Base-by-base conservation (phyloP, 2,888 invertebrate genomes). In the Emesis russula region DNA sequence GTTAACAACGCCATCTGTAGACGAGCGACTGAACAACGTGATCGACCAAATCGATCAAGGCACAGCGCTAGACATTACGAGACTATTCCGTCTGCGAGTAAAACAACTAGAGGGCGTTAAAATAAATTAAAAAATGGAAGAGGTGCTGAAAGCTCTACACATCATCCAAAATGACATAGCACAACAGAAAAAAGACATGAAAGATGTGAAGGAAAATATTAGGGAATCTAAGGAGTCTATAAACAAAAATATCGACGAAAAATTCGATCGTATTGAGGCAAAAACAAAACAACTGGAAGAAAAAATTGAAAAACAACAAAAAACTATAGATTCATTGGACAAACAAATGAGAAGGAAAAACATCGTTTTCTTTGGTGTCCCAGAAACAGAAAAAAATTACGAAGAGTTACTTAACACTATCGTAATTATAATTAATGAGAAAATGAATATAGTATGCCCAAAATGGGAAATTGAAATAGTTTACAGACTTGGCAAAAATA, bases 181-280 rank as follows among this genome's bases (percentile, higher is more conserved):
- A 63, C 58, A 83, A 53, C 89, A 92, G 33, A 94, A 93, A 66
- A 81, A 83, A 73, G 89, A 91, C n/a, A 92, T 93, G 90, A 87
- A 81, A 73, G 78, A 92, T 7, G 92, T 92, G 88, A 91, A 93
- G 63, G 76, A 86, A 11, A 11, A 41, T 41, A 41, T 41, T 41
- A 41, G 11, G 11, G 41, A 41, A 11, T 41, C 41, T 11, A 41
- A 9, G 11, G 63, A 88, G 9, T 71, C 90, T 0, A 92, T 94
- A 70, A 94, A 90, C 73, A 91, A 83, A 5, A 92, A 92, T 38
- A 90, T 92, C 9, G 83, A 93, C 53, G 89, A 87, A 81, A 93
- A 93, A 87, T 92, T 92, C 31, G 15, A 71, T 1, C 15, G n/a
- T 0, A 75, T 93, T 2, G 90, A 92, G 66, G 38, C 68, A 25